phyloP scores from a whole-genome alignment of 2,113 vertebrate genomes.

The Lucifuga dentata region DNA sequence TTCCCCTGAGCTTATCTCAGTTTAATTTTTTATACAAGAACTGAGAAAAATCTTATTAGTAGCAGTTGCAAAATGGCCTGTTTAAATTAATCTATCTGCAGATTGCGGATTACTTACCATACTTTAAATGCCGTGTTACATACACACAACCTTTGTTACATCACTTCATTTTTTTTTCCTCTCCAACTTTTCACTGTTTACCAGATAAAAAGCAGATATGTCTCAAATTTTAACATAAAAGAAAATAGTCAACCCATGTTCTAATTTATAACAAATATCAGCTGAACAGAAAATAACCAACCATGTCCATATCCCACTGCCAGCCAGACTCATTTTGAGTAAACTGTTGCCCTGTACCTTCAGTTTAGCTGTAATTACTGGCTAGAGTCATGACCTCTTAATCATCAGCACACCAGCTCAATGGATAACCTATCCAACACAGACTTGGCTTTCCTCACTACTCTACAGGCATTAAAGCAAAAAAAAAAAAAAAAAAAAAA shows the following conservation, averaged over 20 bases:
- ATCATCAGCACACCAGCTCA: slow-evolving; percentile 40
- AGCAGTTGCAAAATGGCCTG: slow-evolving; percentile 35
- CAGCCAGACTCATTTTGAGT: slow-evolving; percentile 12
- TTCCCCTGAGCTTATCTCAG: slow-evolving; percentile 61
- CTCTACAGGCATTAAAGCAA: slow-evolving; percentile 33
- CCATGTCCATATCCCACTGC: not conserved
- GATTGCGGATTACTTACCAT: slow-evolving; percentile 34
- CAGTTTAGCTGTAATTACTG: slow-evolving; percentile 31
- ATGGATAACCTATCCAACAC: slow-evolving; percentile 27
- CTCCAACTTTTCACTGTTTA: slow-evolving; percentile 18
- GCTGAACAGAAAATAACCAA: not conserved
- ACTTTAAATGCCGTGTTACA: slow-evolving; percentile 20
- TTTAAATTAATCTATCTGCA: slow-evolving; percentile 60
- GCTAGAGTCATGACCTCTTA: slow-evolving; percentile 44
- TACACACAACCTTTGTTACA: slow-evolving; percentile 1
- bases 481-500: slow-evolving; percentile 28
- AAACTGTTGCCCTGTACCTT: slow-evolving; percentile 21
- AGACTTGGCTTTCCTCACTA: slow-evolving; percentile 31
- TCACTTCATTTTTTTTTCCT: not conserved
- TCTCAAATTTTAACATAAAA: not conserved
- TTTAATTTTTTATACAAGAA: slow-evolving; percentile 68
- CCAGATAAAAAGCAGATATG: not conserved
- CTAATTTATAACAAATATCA: not conserved
- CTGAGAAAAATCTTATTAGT: slow-evolving; percentile 66
- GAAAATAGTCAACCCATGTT: not conserved